These are phyloP conservation scores for Accipiter cooperii DNA, from an alignment of 2,113 vertebrate species.

Conservation along the genomic window DNA sequence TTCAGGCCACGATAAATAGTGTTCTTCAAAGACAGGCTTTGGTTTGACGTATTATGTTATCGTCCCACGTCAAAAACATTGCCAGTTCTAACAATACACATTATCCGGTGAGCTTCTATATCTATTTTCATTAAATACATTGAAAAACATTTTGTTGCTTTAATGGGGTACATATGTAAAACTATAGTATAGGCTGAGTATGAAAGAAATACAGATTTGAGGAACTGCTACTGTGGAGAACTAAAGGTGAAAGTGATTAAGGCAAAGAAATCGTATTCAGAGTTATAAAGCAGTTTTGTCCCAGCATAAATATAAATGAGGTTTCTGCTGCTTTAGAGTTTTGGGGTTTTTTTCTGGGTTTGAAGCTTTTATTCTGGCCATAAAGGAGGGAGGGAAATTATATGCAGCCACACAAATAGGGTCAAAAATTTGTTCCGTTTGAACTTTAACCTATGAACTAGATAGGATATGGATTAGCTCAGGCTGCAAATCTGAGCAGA, in stretches of 20 bases:
- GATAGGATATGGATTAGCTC: neutral
- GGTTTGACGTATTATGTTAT: neutral
- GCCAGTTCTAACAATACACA: neutral
- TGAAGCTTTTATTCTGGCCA: neutral
- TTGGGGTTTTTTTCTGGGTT: neutral
- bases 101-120: neutral
- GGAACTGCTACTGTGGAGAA: neutral
- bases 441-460: neutral
- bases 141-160: neutral
- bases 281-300: neutral
- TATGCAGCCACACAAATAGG: fast-evolving
- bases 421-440: neutral
- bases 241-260: neutral
- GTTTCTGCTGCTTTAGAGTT: neutral
- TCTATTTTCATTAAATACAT: neutral
- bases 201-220: neutral
- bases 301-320: neutral
- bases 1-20: neutral
- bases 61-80: neutral
- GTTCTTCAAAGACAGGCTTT: neutral
- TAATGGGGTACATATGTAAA: neutral
- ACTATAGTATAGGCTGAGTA: neutral
- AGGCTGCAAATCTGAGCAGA: neutral
- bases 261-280: neutral
- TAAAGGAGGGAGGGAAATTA: neutral